Conservation (phyloP, 2,797 vertebrate genomes). For the Lates japonicus region DNA sequence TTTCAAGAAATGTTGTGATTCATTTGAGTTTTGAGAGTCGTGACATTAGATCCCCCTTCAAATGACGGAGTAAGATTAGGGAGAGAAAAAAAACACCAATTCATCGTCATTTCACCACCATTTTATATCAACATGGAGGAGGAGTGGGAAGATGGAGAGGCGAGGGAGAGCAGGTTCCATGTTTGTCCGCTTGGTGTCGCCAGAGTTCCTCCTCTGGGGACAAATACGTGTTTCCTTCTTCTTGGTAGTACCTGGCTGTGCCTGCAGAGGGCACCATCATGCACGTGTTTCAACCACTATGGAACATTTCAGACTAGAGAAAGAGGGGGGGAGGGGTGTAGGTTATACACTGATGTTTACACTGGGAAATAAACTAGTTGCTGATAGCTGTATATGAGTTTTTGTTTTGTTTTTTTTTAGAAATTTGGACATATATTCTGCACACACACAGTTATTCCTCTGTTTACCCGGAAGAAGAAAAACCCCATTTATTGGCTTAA, state of each 20-base stretch:
- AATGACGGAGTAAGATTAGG: background rate
- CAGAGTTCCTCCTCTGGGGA: slow-evolving; percentile 45
- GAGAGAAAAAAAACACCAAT: background rate
- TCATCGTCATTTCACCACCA: slow-evolving; percentile 37
- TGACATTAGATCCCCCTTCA: background rate
- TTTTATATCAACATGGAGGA: slow-evolving; percentile 30
- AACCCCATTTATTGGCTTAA: background rate
- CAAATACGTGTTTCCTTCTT: slow-evolving; percentile 66
- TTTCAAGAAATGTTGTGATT: background rate
- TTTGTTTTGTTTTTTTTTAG: background rate
- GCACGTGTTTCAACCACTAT: slow-evolving; percentile 18
- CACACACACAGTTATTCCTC: background rate
- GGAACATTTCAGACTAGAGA: background rate
- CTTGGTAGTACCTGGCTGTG: background rate
- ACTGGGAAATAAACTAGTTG: background rate
- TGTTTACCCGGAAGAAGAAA: background rate
- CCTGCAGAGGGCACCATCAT: slow-evolving; percentile 61
- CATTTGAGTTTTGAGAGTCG: background rate
- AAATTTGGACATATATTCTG: background rate
- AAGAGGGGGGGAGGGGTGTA: background rate
- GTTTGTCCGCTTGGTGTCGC: slow-evolving; percentile 70
- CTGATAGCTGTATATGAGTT: background rate
- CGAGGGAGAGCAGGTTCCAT: background rate
- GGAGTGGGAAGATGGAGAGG: slow-evolving; percentile 45
- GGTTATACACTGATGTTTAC: background rate